Conservation (phyloP, 2,797 vertebrate genomes). For the Rhinichthys osculus region DNA sequence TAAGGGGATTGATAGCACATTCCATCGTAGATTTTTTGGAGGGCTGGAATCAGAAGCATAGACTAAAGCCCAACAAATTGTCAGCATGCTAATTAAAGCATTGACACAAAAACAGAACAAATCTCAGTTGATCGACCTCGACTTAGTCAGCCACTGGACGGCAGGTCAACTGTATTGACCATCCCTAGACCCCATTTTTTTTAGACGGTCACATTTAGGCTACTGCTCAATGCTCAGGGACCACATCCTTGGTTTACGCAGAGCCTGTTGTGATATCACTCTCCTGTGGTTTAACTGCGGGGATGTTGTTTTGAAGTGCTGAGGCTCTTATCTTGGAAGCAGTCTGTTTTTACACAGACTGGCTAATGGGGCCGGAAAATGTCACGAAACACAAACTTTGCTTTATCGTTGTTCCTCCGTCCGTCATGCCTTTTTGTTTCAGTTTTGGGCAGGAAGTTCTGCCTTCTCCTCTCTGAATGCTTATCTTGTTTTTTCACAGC, state of each 20-base stretch:
- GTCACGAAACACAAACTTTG: slow-evolving; percentile 56
- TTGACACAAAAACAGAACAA: slow-evolving; percentile 2
- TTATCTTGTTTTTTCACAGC: slow-evolving; percentile 67
- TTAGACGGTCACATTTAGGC: not conserved
- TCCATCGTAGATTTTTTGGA: not conserved
- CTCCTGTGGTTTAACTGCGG: slow-evolving; percentile 1
- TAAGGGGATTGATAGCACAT: not conserved
- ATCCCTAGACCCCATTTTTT: not conserved
- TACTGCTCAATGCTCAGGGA: not conserved
- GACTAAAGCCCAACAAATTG: not conserved
- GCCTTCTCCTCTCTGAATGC: slow-evolving; percentile 63
- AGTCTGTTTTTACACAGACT: slow-evolving; percentile 66
- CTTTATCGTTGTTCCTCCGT: slow-evolving; percentile 62
- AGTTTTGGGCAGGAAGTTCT: slow-evolving; percentile 67
- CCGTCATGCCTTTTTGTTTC: slow-evolving; percentile 43
- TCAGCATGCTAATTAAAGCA: slow-evolving; percentile 2
- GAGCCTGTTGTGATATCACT: slow-evolving; percentile 39
- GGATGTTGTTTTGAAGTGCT: slow-evolving; percentile 26
- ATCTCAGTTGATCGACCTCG: not conserved
- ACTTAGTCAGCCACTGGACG: not conserved
- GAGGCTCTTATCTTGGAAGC: slow-evolving; percentile 71
- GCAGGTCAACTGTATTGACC: not conserved
- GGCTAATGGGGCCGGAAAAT: slow-evolving; percentile 63
- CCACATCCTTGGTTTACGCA: not conserved
- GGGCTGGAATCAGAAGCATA: not conserved